phyloP scores from a whole-genome alignment of 2,888 invertebrate genomes.

The Torymus aiolomorphi region DNA sequence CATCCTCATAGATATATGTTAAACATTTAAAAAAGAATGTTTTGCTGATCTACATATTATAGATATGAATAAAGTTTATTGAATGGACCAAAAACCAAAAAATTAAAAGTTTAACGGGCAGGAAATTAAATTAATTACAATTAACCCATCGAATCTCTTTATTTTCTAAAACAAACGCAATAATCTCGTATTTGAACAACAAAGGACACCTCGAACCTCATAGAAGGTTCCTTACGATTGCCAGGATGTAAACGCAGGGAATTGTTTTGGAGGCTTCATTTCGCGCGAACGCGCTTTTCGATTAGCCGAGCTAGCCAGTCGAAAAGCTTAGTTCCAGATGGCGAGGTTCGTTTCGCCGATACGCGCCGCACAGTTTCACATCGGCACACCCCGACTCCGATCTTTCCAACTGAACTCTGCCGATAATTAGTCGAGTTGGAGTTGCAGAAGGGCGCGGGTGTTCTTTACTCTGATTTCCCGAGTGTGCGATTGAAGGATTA shows the following conservation, averaged over 20 bases:
- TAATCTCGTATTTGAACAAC: too few species aligned
- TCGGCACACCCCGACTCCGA: slow-evolving; percentile 68
- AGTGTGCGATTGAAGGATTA: slow-evolving; percentile 20
- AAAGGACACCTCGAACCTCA: too few species aligned
- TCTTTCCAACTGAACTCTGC: slow-evolving; percentile 38
- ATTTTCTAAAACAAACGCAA: too few species aligned
- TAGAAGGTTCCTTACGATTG: background rate
- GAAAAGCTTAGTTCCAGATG: slow-evolving; percentile 67
- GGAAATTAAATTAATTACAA: too few species aligned
- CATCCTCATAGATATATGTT: too few species aligned
- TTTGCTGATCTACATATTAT: too few species aligned
- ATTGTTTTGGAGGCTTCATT: slow-evolving; percentile 19
- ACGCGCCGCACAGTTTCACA: slow-evolving; percentile 55
- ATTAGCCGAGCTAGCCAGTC: slow-evolving; percentile 68
- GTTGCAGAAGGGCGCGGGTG: background rate
- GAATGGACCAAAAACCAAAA: too few species aligned
- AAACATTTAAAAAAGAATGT: too few species aligned
- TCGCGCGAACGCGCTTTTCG: slow-evolving; percentile 56
- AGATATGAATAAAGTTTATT: too few species aligned
- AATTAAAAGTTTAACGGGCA: too few species aligned
- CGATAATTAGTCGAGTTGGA: slow-evolving; percentile 62
- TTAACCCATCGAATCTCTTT: too few species aligned
- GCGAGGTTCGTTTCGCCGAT: slow-evolving; percentile 61
- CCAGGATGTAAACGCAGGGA: background rate
- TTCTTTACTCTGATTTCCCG: background rate